Evolutionary conservation across 2,888 invertebrate species (phyloP).

Genomic region (Drosophila prolongata): DNA sequence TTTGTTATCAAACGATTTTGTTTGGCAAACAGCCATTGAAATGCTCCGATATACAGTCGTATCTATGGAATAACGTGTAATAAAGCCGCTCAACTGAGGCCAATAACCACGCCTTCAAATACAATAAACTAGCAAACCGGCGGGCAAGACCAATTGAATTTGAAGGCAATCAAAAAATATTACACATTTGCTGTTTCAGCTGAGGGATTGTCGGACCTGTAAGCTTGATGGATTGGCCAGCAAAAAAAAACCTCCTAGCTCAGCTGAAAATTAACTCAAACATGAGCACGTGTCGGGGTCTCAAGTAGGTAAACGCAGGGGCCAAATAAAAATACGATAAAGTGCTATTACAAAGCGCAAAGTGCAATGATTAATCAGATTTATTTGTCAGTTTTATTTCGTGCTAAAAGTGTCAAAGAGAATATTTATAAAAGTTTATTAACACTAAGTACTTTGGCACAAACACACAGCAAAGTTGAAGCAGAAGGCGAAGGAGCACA

Average conservation of each 20-base stretch:
- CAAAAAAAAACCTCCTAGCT: neutral
- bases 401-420: constrained; percentile 81
- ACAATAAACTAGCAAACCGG: constrained; percentile 25
- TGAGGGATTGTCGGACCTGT: neutral
- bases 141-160: constrained; percentile 30
- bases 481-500: constrained; percentile 35
- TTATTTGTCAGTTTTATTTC: constrained; percentile 80
- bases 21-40: constrained; percentile 56
- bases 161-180: constrained; percentile 36
- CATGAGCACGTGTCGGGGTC: constrained; percentile 10
- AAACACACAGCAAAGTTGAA: constrained; percentile 17
- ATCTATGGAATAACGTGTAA: constrained; percentile 43
- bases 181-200: neutral
- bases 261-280: constrained; percentile 14
- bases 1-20: constrained; percentile 70
- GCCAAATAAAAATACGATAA: constrained; percentile 57
- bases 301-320: constrained; percentile 2
- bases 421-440: constrained; percentile 80
- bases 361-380: constrained; percentile 80
- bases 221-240: constrained; percentile 28
- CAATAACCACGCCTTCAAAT: constrained; percentile 48
- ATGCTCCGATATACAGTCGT: constrained; percentile 5
- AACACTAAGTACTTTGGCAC: constrained; percentile 73
- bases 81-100: constrained; percentile 60
- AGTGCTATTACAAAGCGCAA: constrained; percentile 69